These are phyloP conservation scores for Pogoniulus pusillus DNA, from an alignment of 2,797 vertebrate genomes.

Conservation along the genomic window DNA sequence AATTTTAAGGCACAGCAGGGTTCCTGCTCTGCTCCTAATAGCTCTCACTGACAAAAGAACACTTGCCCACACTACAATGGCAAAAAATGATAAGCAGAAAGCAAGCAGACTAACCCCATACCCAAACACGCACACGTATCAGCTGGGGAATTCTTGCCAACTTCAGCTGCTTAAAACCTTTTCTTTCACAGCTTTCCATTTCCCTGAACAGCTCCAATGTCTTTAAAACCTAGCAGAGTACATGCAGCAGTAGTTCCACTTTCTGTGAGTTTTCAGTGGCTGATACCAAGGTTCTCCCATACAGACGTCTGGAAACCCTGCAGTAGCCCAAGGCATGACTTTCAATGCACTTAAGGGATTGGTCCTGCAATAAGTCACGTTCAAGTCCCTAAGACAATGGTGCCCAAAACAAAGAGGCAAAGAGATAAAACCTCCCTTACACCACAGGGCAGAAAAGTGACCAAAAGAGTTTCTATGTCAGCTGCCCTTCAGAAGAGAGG, in stretches of 20 bases:
- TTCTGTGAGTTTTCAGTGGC: background rate
- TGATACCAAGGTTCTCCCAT: background rate
- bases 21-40: slow-evolving; percentile 51
- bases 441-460: background rate
- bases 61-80: background rate
- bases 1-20: slow-evolving; percentile 64
- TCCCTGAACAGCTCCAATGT: background rate
- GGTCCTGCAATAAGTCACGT: background rate
- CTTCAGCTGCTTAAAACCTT: background rate
- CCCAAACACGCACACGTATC: background rate
- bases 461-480: background rate
- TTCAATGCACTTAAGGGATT: background rate
- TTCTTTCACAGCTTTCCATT: background rate
- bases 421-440: background rate
- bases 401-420: background rate
- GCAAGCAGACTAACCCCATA: slow-evolving; percentile 10
- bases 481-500: background rate
- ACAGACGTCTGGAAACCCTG: background rate
- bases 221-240: background rate
- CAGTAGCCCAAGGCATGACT: background rate
- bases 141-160: background rate
- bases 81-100: slow-evolving; percentile 19
- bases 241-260: background rate
- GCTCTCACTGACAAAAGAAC: slow-evolving; percentile 32
- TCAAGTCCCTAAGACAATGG: background rate